These are phyloP conservation scores for Pelecanus crispus DNA, from an alignment of 2,113 vertebrate species.

Conservation along the genomic window DNA sequence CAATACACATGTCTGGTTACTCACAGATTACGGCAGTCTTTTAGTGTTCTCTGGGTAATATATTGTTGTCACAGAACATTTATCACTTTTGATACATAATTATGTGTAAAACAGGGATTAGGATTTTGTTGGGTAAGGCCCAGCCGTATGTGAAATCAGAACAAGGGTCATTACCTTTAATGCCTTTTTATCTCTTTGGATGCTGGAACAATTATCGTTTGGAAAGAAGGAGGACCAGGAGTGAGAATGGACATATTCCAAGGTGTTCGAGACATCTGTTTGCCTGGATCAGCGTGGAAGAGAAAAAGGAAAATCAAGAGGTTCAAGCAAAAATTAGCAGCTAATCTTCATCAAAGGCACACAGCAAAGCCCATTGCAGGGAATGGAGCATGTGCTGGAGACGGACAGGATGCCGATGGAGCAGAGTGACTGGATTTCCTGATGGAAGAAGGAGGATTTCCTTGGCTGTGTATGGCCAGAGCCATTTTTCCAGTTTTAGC, in stretches of 20 bases:
- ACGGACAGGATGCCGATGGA: neutral
- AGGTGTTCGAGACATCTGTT: slow-evolving; percentile 14
- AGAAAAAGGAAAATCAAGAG: neutral
- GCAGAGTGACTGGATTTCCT: neutral
- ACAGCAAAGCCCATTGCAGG: neutral
- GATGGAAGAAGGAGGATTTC: neutral
- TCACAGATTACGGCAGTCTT: neutral
- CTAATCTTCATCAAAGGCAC: neutral
- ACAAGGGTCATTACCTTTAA: slow-evolving; percentile 49
- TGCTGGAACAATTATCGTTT: neutral
- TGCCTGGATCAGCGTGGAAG: neutral
- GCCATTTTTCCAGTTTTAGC: neutral
- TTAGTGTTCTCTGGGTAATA: neutral
- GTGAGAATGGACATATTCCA: neutral
- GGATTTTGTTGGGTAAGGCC: slow-evolving; percentile 32
- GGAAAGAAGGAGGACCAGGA: neutral
- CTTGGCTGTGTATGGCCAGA: neutral
- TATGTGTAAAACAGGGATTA: slow-evolving; percentile 26
- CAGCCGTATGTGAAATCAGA: slow-evolving; percentile 33
- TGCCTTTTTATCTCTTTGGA: slow-evolving; percentile 31
- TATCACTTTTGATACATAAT: slow-evolving; percentile 45
- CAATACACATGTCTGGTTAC: neutral
- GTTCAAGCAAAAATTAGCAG: neutral
- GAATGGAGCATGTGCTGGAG: neutral
- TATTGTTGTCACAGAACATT: slow-evolving; percentile 36